Evolutionary conservation across 2,113 vertebrate genomes (phyloP).

Genomic region (Stigmatopora argus): DNA sequence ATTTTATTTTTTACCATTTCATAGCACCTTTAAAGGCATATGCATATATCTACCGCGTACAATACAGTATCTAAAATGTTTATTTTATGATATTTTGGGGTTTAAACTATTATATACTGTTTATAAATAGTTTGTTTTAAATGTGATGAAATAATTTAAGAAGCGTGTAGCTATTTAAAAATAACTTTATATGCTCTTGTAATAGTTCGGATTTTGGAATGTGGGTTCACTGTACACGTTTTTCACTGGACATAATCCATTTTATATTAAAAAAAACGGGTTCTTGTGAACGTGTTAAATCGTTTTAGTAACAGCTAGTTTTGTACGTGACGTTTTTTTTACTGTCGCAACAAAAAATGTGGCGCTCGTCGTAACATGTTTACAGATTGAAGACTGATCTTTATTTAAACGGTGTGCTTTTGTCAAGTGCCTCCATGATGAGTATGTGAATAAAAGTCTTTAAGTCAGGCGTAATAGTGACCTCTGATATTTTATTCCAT

Average conservation of each 20-base stretch:
- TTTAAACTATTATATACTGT: no score
- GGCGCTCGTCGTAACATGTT: constrained; percentile 50
- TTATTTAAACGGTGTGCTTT: constrained; percentile 48
- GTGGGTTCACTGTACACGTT: background rate
- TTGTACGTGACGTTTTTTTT: constrained; percentile 20
- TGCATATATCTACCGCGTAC: no score
- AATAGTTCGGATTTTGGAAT: background rate
- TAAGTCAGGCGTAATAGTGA: background rate
- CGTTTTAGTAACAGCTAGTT: constrained; percentile 1
- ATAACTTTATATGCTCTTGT: no score
- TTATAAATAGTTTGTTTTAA: background rate
- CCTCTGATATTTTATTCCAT: background rate
- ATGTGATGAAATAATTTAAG: background rate
- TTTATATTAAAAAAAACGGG: background rate
- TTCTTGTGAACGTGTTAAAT: background rate
- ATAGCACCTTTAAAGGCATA: no score
- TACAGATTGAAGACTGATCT: constrained; percentile 69
- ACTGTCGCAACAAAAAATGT: constrained; percentile 4
- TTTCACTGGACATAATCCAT: background rate
- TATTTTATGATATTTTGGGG: background rate
- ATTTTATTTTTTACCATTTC: no score
- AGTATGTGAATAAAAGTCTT: constrained; percentile 41
- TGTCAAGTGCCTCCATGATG: constrained; percentile 75
- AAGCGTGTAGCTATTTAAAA: background rate
- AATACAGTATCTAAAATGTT: background rate